Base-by-base conservation (phyloP, 2,113 vertebrate species). In the Struthio camelus region DNA sequence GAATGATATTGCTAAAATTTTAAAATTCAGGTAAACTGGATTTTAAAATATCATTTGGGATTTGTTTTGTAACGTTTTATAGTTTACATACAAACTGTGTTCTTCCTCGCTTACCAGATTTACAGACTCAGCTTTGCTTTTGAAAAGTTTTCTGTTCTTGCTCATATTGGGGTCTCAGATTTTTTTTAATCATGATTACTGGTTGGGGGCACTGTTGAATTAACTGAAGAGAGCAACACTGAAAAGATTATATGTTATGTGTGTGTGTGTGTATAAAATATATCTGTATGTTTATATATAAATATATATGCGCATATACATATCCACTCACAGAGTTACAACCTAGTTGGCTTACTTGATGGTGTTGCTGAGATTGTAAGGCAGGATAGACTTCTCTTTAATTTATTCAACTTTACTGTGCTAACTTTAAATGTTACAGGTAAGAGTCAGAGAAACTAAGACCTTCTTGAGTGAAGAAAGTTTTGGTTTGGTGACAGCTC, bases 211-310 rank as follows among this genome's bases (percentile, higher is more conserved):
- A 9, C 80, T 69, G n/a, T 46, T 78, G 38, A 44, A 3, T 70
- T 18, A 46, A 23, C 11, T 15, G 59, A 67, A 27, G 9, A 64
- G 79, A 76, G 19, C 1, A 2, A 9, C 5, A 1, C 6, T 78
- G 36, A 50, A 80, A 71, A 77, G 59, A 34, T 19, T 2, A 1
- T n/a, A n/a, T n/a, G n/a, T n/a, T n/a, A n/a, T 27, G 4, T 36
- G 0, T 34, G 11, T 70, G 28, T 61, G 3, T 54, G 19, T 72
- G 2, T 44, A 1, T n/a, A n/a, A n/a, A n/a, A n/a, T n/a, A n/a
- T n/a, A n/a, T n/a, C n/a, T n/a, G n/a, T n/a, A n/a, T 58, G 30
- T 58, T 30, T 32, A 58, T 32, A 58, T 58, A 28, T 32, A 58
- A 58, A 15, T 62, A 13, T 36, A 5, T 36, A 6, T 17, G 30